Conservation (phyloP, 1,140 invertebrate species). For the Antheraea pernyi region DNA sequence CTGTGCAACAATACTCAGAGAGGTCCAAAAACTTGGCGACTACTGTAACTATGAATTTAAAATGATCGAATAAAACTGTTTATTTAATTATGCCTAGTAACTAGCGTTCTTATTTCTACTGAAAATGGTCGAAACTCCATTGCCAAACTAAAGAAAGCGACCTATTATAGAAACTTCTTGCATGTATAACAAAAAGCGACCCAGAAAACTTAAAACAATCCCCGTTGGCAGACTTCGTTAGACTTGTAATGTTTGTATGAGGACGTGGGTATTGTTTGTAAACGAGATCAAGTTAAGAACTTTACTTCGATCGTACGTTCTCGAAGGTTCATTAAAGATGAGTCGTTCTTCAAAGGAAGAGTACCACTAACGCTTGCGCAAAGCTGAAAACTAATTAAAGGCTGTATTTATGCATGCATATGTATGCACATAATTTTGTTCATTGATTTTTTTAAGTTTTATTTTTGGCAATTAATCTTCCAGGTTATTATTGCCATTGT, state of each 20-base stretch:
- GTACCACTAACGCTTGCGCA: not conserved
- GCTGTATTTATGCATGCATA: too few species aligned
- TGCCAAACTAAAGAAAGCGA: not conserved
- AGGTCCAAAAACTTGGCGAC: too few species aligned
- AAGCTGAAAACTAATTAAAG: not conserved
- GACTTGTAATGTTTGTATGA: slow-evolving; percentile 21
- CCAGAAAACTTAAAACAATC: slow-evolving; percentile 12
- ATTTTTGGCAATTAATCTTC: too few species aligned
- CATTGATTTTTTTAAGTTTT: too few species aligned
- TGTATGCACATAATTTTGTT: too few species aligned
- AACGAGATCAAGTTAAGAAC: slow-evolving; percentile 31
- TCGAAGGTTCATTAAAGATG: slow-evolving; percentile 12
- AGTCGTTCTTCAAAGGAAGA: not conserved
- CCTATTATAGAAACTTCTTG: not conserved
- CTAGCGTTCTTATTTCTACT: not conserved
- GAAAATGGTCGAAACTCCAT: not conserved
- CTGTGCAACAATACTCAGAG: too few species aligned
- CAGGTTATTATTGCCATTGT: too few species aligned
- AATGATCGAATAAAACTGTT: not conserved
- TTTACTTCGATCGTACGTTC: slow-evolving; percentile 29
- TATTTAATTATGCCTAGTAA: not conserved
- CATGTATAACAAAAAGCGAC: slow-evolving; percentile 14
- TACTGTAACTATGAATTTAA: too few species aligned
- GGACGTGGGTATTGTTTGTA: slow-evolving; percentile 29
- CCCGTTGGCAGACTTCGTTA: slow-evolving; percentile 17